Conservation (phyloP, 2,113 vertebrate genomes). For the Rhipidura dahli region DNA sequence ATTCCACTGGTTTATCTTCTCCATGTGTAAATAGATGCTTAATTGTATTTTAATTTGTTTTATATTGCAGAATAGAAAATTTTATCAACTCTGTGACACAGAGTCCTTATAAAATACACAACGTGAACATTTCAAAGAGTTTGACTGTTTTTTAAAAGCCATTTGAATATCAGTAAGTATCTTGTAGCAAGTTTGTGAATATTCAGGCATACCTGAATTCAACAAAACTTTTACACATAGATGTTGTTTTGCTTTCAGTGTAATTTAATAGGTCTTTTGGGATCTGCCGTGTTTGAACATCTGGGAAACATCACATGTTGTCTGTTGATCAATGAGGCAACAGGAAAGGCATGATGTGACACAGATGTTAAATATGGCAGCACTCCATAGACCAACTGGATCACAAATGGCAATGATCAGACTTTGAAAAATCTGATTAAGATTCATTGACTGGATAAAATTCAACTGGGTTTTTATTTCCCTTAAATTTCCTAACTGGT, state of each 20-base stretch:
- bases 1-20: not conserved
- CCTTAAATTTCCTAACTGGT: not conserved
- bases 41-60: not conserved
- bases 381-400: constrained; percentile 46
- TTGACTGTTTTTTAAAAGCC: not conserved
- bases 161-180: not conserved
- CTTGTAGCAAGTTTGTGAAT: not conserved
- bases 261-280: constrained; percentile 48
- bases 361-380: constrained; percentile 66
- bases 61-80: not conserved
- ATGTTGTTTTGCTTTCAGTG: constrained; percentile 42
- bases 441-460: constrained; percentile 37
- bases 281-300: constrained; percentile 56
- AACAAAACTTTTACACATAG: not conserved
- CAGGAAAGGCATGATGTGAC: constrained; percentile 67
- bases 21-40: not conserved
- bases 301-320: constrained; percentile 68
- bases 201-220: constrained; percentile 12
- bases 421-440: constrained; percentile 50
- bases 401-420: constrained; percentile 57
- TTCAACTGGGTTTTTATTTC: not conserved
- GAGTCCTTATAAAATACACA: not conserved
- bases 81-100: not conserved
- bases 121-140: not conserved
- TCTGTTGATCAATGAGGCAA: constrained; percentile 68